Base-by-base conservation (phyloP, 2,888 invertebrate species). In the Resseliella maxima region DNA sequence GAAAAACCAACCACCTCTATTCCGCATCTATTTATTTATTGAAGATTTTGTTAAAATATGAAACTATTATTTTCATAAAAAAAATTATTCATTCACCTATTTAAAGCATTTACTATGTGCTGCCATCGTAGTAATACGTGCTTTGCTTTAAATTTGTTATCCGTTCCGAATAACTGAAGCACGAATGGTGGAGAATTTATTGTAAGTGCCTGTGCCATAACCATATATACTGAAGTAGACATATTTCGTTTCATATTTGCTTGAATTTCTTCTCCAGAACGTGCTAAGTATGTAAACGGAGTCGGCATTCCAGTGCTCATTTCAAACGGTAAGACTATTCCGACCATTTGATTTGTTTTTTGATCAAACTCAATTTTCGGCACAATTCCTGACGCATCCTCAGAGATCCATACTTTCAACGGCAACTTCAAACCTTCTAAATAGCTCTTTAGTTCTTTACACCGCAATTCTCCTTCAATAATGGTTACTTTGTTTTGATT, bases 51-150 rank as follows among this genome's bases (percentile, higher is more conserved):
- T 46, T 12, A 46, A n/a, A n/a, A n/a, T n/a, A n/a, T n/a, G n/a
- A n/a, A n/a, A n/a, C n/a, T n/a, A n/a, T n/a, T n/a, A n/a, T n/a
- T n/a, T n/a, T n/a, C n/a, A n/a, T n/a, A n/a, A n/a, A n/a, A 3
- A 54, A 54, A 54, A 54, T n/a, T 18, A 54, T n/a, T n/a, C 54
- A 54, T 64, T 64, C 15, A 64, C 64, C 64, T 64, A 5, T 64
- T 27, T 6, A 64, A 27, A 24, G 10, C 64, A 15, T 5, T 18
- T 27, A 8, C 6, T 15, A 27, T 64, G 18, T 27, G 18, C 24
- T 64, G 5, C 64, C 64, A 64, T 64, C 64, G 24, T 10, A 15
- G 6, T 5, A 27, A 6, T 10, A 64, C 64, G 6, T 64, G 6
- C 15, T 64, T 5, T 6, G 64, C 27, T 27, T 27, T n/a, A 27